Percentiles rank a stretch among this genome's conserved stretches.
phyloP scores from a whole-genome alignment of 2,113 vertebrate genomes.

The Diphyllodes magnificus region DNA sequence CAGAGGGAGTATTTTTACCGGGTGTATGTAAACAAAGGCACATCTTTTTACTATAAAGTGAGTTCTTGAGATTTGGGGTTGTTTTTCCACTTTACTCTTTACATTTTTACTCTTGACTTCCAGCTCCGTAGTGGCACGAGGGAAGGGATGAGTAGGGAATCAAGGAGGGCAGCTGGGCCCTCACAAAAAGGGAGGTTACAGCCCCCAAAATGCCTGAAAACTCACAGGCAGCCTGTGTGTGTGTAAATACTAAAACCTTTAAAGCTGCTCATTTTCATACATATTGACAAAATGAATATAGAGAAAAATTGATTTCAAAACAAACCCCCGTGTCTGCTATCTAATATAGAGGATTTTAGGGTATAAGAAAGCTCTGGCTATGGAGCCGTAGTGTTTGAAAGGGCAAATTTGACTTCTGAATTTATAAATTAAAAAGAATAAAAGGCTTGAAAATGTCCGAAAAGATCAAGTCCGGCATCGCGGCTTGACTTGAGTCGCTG shows the following conservation, averaged over 20 bases:
- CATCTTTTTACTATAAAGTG: not conserved
- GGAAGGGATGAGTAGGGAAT: not conserved
- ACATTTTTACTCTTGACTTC: not conserved
- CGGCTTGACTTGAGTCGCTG: not conserved
- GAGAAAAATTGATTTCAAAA: not conserved
- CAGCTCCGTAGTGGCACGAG: not conserved
- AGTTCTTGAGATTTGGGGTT: not conserved
- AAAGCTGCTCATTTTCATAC: not conserved
- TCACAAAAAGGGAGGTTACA: not conserved
- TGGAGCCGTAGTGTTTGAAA: not conserved
- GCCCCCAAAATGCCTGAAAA: not conserved
- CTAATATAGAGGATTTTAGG: accelerated
- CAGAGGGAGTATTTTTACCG: not conserved
- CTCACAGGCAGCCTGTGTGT: too few species aligned
- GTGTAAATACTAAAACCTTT: not conserved
- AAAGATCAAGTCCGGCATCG: accelerated
- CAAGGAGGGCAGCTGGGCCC: not conserved
- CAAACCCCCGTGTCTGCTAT: accelerated
- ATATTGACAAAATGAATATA: not conserved
- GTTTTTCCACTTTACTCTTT: not conserved
- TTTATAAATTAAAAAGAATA: not conserved
- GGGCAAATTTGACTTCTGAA: not conserved
- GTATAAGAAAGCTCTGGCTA: not conserved
- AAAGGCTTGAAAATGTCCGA: not conserved
- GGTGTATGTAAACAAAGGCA: not conserved